phyloP scores from a whole-genome alignment of 2,888 invertebrate species.

The Pachydiplax longipennis region DNA sequence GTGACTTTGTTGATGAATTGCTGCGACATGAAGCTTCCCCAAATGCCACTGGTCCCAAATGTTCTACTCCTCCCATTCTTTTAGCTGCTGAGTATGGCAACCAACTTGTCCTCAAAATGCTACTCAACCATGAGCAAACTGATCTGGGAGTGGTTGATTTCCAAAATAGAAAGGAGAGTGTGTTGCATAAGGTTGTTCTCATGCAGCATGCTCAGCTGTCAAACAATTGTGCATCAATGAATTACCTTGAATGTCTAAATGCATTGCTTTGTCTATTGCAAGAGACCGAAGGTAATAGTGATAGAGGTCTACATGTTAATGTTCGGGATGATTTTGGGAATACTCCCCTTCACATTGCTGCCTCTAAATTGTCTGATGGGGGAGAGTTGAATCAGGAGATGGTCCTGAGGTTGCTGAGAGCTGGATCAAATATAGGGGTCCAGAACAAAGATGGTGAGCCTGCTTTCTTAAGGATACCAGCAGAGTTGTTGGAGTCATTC shows the following conservation, averaged over 20 bases:
- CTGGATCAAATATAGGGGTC: not conserved
- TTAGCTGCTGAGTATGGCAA: not conserved
- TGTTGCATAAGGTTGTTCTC: constrained; percentile 49
- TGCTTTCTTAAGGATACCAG: not conserved
- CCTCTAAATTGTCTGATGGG: constrained; percentile 47
- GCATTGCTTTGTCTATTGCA: not conserved
- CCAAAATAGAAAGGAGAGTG: constrained; percentile 48
- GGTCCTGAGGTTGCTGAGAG: not conserved
- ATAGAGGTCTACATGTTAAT: not conserved
- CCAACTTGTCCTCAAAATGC: constrained; percentile 46
- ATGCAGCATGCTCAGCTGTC: not conserved
- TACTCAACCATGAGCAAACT: constrained; percentile 45
- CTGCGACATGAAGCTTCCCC: not conserved
- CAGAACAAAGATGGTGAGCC: not conserved
- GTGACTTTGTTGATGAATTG: not conserved
- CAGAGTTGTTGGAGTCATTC: not conserved
- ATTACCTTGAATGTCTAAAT: not conserved
- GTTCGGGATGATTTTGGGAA: constrained; percentile 68
- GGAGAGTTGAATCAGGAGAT: not conserved
- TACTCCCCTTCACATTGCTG: constrained; percentile 69
- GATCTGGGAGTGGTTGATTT: constrained; percentile 20
- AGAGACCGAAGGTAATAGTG: not conserved
- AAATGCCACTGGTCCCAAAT: not conserved
- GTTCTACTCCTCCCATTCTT: not conserved
- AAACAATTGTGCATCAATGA: not conserved